Evolutionary conservation across 2,888 invertebrate species (phyloP).

Genomic region (Latrodectus elegans): DNA sequence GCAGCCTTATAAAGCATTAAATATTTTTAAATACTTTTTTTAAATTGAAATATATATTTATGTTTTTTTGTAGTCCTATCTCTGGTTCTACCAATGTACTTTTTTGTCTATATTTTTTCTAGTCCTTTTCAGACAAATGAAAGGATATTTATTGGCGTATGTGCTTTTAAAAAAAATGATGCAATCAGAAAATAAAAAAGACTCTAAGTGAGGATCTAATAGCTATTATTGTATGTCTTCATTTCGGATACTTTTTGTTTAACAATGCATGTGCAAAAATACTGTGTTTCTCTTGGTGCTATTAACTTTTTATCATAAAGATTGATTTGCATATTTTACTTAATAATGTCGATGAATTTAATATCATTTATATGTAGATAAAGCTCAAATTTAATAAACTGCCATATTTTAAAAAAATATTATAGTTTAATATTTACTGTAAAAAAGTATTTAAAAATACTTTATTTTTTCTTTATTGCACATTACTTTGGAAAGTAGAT

Average conservation of each 20-base stretch:
- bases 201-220: neutral
- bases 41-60: too few species aligned
- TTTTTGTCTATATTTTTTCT: slow-evolving; percentile 36
- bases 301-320: neutral
- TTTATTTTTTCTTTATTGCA: neutral
- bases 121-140: slow-evolving; percentile 7
- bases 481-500: too few species aligned
- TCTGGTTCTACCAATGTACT: slow-evolving; percentile 38
- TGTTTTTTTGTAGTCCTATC: neutral
- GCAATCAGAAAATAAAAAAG: neutral
- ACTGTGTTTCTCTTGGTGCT: neutral
- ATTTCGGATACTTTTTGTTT: neutral
- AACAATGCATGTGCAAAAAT: neutral
- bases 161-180: neutral
- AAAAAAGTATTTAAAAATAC: neutral
- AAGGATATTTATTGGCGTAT: too few species aligned
- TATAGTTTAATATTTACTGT: neutral
- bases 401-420: neutral
- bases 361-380: neutral
- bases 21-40: too few species aligned
- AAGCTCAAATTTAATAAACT: neutral
- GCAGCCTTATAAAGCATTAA: too few species aligned
- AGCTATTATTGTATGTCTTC: neutral
- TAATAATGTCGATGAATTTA: neutral
- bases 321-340: neutral